Evolutionary conservation across 2,888 invertebrate species (phyloP).

Genomic region (Meliscaeva auricollis): DNA sequence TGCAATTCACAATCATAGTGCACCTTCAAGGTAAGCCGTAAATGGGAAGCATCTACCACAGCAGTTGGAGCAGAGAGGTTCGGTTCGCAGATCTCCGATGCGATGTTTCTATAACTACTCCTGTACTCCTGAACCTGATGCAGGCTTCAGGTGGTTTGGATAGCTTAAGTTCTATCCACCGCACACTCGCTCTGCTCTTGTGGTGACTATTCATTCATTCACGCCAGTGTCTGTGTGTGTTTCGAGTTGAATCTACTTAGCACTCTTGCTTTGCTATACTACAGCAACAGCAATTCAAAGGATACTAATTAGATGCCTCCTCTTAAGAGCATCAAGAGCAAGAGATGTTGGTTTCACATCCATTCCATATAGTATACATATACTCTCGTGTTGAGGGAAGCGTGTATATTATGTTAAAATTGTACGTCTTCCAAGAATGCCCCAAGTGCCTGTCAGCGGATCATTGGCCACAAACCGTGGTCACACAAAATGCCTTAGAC

Average conservation of each 20-base stretch:
- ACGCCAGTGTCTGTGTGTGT: slow-evolving; percentile 3
- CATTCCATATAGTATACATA: background rate
- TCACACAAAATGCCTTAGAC: slow-evolving; percentile 15
- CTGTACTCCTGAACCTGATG: background rate
- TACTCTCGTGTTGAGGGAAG: background rate
- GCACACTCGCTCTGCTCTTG: slow-evolving; percentile 47
- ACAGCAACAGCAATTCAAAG: slow-evolving; percentile 29
- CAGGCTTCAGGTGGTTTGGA: slow-evolving; percentile 32
- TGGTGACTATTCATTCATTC: slow-evolving; percentile 44
- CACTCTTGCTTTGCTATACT: slow-evolving; percentile 5
- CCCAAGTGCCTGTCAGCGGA: slow-evolving; percentile 47
- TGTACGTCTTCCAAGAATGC: slow-evolving; percentile 40
- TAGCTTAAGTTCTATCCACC: slow-evolving; percentile 47
- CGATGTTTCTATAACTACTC: background rate
- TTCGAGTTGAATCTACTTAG: slow-evolving; percentile 23
- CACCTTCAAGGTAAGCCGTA: slow-evolving; percentile 40
- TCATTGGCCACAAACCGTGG: slow-evolving; percentile 37
- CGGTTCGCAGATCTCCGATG: slow-evolving; percentile 4
- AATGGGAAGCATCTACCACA: slow-evolving; percentile 31
- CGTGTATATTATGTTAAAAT: slow-evolving; percentile 28
- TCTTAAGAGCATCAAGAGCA: slow-evolving; percentile 29
- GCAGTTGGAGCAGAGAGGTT: slow-evolving; percentile 3
- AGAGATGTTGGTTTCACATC: slow-evolving; percentile 1
- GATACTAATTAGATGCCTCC: slow-evolving; percentile 55
- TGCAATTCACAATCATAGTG: slow-evolving; percentile 42